phyloP scores from a whole-genome alignment of 1,140 invertebrate species.

The Oscheius sp. region DNA sequence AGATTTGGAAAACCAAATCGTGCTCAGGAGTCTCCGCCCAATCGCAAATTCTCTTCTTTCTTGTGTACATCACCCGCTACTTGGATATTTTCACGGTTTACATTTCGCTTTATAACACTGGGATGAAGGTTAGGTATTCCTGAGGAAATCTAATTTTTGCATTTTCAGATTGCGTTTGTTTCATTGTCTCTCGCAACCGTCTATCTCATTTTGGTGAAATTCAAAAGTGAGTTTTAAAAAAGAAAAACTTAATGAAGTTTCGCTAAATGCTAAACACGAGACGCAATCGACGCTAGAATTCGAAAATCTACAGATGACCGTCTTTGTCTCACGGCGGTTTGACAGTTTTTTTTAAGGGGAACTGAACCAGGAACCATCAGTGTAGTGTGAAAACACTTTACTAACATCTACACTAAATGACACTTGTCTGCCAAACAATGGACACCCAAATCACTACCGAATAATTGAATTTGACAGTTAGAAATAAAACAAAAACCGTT shows the following conservation, averaged over 20 bases:
- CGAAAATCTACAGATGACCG: too few relatives aligned
- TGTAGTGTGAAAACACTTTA: too few relatives aligned
- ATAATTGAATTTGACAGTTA: too few relatives aligned
- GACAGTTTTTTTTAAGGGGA: too few relatives aligned
- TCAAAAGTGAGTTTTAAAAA: constrained; percentile 87
- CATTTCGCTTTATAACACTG: constrained; percentile 90
- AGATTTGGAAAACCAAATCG: constrained; percentile 48
- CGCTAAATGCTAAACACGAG: constrained; percentile 18
- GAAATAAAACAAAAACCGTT: too few relatives aligned
- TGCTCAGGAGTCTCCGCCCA: constrained; percentile 91
- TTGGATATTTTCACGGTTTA: constrained; percentile 90
- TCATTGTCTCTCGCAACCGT: too few relatives aligned
- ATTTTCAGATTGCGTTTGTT: constrained; percentile 87
- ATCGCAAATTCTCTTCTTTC: constrained; percentile 90
- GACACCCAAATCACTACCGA: too few relatives aligned
- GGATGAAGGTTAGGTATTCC: constrained; percentile 77
- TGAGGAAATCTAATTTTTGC: constrained; percentile 59
- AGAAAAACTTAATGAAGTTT: constrained; percentile 72
- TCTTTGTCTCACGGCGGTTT: too few relatives aligned
- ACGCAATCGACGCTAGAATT: too few relatives aligned
- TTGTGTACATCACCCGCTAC: constrained; percentile 91
- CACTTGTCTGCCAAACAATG: too few relatives aligned
- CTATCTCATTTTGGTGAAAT: constrained; percentile 78
- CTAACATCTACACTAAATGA: too few relatives aligned
- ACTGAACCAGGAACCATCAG: too few relatives aligned